These are phyloP conservation scores for Sceloporus undulatus DNA, from an alignment of 2,113 vertebrate species.

Conservation along the genomic window DNA sequence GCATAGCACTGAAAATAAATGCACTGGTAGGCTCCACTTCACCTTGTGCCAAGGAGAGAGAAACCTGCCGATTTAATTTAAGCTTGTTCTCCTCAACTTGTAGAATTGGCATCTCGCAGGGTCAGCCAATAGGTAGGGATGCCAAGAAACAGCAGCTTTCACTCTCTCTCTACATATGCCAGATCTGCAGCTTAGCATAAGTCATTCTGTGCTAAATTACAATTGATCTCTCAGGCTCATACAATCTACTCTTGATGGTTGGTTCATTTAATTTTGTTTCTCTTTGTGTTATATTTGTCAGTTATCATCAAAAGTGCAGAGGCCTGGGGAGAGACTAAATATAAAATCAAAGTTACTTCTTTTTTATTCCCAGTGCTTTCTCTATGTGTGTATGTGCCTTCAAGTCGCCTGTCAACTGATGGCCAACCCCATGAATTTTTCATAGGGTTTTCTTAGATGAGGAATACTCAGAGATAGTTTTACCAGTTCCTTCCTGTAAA, in stretches of 20 bases:
- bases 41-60: conserved; percentile 58
- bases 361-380: neutral
- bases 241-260: conserved; percentile 19
- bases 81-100: conserved; percentile 22
- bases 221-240: conserved; percentile 18
- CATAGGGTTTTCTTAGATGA: no score
- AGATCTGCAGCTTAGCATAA: conserved; percentile 38
- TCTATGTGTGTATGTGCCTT: no score
- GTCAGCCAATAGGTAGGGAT: conserved; percentile 3
- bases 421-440: no score
- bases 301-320: neutral
- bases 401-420: no score
- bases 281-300: neutral
- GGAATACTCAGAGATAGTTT: no score
- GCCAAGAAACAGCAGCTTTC: conserved; percentile 3
- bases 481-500: no score
- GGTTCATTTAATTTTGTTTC: conserved; percentile 25
- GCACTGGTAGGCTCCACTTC: conserved; percentile 48
- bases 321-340: neutral
- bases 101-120: conserved; percentile 19
- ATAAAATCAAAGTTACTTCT: neutral
- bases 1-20: conserved; percentile 57
- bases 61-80: conserved; percentile 43
- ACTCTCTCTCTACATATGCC: neutral
- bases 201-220: conserved; percentile 54